phyloP scores from a whole-genome alignment of 2,888 invertebrate species.

The Cephus sareptanus region DNA sequence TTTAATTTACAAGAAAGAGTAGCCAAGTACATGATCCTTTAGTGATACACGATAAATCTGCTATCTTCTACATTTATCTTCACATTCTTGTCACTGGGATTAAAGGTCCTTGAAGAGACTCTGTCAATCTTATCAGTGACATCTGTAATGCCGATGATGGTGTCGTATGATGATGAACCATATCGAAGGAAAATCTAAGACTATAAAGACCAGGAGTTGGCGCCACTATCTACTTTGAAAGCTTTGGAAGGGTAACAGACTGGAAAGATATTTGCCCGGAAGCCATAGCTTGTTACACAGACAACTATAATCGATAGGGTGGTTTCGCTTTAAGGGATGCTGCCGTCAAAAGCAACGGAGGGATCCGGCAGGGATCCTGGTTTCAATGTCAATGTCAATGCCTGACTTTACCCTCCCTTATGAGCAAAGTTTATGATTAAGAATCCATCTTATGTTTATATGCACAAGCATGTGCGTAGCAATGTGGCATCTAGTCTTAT shows the following conservation, averaged over 20 bases:
- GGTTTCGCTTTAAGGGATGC: neutral
- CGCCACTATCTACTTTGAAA: neutral
- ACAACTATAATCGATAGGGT: neutral
- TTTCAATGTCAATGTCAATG: neutral
- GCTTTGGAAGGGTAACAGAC: constrained; percentile 4
- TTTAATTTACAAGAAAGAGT: neutral
- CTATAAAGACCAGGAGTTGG: neutral
- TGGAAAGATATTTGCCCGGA: constrained; percentile 1
- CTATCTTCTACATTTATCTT: neutral
- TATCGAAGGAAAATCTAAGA: neutral
- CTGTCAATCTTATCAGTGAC: neutral
- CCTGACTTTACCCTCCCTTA: neutral
- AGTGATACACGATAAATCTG: neutral
- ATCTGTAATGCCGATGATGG: neutral
- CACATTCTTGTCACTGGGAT: neutral
- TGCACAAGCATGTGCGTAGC: neutral
- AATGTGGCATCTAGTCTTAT: neutral
- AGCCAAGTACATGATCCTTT: neutral
- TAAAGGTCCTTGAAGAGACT: neutral
- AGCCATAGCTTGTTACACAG: neutral
- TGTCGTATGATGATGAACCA: neutral
- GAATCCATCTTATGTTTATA: neutral
- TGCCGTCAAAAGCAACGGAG: neutral
- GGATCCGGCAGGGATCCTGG: neutral
- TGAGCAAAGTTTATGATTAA: neutral